phyloP scores from a whole-genome alignment of 2,113 vertebrate genomes.

The Dicerorhinus sumatrensis region DNA sequence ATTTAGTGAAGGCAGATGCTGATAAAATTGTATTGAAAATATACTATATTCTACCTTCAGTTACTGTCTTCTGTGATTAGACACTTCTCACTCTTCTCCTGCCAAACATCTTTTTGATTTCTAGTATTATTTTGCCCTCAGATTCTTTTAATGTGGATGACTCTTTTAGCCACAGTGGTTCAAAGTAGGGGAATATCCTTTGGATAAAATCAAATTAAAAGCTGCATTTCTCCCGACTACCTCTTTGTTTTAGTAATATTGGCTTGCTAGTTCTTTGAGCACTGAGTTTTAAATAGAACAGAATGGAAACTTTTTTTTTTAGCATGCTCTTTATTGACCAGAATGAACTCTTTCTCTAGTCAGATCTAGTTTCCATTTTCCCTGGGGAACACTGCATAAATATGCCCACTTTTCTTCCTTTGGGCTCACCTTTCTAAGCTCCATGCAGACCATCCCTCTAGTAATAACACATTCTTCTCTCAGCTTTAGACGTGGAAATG shows the following conservation, averaged over 20 bases:
- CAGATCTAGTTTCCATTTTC: background rate
- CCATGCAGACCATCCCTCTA: background rate
- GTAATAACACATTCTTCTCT: background rate
- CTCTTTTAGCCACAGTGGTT: background rate
- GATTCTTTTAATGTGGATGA: background rate
- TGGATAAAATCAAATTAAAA: conserved; percentile 25
- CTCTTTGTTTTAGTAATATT: background rate
- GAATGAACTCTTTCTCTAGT: background rate
- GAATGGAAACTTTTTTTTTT: background rate
- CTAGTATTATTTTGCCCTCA: background rate
- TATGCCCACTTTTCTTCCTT: background rate
- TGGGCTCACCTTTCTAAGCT: background rate
- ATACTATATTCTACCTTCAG: background rate
- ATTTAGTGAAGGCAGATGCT: background rate
- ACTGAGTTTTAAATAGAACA: background rate
- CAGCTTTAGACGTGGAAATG: background rate
- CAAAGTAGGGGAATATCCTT: background rate
- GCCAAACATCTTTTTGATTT: background rate
- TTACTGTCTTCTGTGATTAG: background rate
- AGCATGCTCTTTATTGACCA: background rate
- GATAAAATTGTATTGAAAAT: conserved; percentile 37
- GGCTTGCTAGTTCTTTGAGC: background rate
- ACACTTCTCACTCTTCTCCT: background rate
- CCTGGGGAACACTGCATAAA: background rate
- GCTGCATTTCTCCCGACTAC: background rate